Conservation (phyloP, 2,113 vertebrate species). For the Ailurus styani region DNA sequence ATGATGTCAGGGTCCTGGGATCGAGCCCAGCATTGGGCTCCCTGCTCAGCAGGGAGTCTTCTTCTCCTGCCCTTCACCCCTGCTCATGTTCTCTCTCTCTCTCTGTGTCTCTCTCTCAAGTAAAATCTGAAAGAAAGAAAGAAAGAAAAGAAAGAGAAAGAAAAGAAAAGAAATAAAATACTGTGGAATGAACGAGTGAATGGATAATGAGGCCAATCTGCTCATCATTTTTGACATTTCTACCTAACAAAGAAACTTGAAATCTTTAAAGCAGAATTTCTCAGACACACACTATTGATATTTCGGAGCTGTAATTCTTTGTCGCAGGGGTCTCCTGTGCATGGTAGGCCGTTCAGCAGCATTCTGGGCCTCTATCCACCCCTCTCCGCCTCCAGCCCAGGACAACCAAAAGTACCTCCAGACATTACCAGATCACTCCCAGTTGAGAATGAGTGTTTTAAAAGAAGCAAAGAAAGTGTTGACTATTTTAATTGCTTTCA, state of each 20-base stretch:
- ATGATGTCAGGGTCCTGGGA: too few species aligned
- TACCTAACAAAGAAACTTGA: neutral
- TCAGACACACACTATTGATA: neutral
- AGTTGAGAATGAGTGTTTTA: neutral
- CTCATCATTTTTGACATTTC: neutral
- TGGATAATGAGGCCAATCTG: neutral
- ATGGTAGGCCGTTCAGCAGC: neutral
- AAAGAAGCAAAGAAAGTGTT: neutral
- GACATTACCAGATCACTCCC: neutral
- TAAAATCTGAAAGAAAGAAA: too few species aligned
- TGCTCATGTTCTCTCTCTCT: too few species aligned
- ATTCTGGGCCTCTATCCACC: neutral
- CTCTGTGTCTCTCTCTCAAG: too few species aligned
- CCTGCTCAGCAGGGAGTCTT: too few species aligned
- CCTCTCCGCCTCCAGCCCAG: too few species aligned
- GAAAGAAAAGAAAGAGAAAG: too few species aligned
- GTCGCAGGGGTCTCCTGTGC: neutral
- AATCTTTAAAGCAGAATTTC: neutral
- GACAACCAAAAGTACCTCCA: neutral
- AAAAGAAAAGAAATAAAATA: too few species aligned
- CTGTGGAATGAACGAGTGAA: neutral
- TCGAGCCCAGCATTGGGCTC: too few species aligned
- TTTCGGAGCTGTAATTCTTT: neutral
- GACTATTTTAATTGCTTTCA: neutral
- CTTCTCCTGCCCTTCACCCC: too few species aligned